Evolutionary conservation across 2,888 invertebrate genomes (phyloP), one percentile per base, ranked within the genome.

Genomic region (Drosophila birchii): DNA sequence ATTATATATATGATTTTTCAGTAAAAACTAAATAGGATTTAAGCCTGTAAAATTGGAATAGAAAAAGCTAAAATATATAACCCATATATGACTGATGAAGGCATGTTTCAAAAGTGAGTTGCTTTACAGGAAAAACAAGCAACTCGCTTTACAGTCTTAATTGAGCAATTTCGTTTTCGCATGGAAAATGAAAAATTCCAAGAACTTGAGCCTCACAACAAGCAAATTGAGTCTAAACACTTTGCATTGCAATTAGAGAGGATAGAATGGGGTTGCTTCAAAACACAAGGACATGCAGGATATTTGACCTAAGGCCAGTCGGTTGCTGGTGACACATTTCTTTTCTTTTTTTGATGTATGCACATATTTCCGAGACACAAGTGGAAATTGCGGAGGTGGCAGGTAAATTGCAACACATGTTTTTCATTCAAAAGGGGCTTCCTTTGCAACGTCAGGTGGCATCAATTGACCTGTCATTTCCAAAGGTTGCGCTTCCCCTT

Each of bases 181-280:
- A 11, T 9, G 23, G 26, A 23, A n/a, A 32, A 36, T 36, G 38
- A 43, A 39, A 45, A 20, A 43, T 38, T 43, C 26, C 16, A 51
- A 44, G 49, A 44, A 55, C 14, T 36, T 8, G n/a, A 62, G 78
- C 61, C 74, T 69, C 59, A 53, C 41, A 67, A 60, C 71, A 78
- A 66, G 74, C 70, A 77, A 85, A 80, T 74, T 77, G 85, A 78
- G 75, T 77, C 78, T 74, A 82, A 85, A 80, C 82, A 82, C 82
- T 82, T 82, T 78, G 77, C 82, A 85, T 80, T 82, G 82, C 82
- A 82, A 85, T 82, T 82, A 82, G 71, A 68, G 57, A 63, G 75
- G 38, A 63, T 53, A 71, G 29, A 57, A 62, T 36, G 20, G 70
- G 54, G 20, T 39, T 39, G 41, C 29, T n/a, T 6, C 36, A 36